Conservation (phyloP, 2,797 vertebrate genomes). For the Lagorchestes hirsutus region DNA sequence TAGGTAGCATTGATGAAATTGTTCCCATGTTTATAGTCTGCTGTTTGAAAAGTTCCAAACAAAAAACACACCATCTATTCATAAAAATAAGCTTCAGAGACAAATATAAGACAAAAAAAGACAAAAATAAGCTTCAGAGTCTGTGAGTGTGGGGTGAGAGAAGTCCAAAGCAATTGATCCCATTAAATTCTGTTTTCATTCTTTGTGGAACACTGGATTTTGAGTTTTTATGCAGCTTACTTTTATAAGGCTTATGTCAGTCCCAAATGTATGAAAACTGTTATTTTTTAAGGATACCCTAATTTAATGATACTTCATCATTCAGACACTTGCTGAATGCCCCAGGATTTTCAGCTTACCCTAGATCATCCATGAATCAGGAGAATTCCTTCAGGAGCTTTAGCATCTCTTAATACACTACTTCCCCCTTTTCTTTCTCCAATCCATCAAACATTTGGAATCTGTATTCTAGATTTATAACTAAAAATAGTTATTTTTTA, state of each 20-base stretch:
- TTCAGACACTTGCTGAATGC: slow-evolving; percentile 15
- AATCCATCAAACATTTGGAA: not conserved
- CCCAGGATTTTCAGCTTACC: slow-evolving; percentile 6
- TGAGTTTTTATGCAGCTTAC: not conserved
- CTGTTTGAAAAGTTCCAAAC: not conserved
- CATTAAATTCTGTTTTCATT: not conserved
- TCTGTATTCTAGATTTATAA: slow-evolving; percentile 17
- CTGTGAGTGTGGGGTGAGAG: not conserved
- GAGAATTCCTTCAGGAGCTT: slow-evolving; percentile 40
- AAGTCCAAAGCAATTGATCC: not conserved
- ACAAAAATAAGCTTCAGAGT: not conserved
- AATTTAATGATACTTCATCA: not conserved
- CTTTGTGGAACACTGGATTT: not conserved
- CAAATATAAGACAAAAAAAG: too few species aligned
- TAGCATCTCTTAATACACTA: not conserved
- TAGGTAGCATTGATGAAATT: not conserved
- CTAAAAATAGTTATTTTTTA: slow-evolving; percentile 69
- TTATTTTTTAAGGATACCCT: not conserved
- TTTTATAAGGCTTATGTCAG: slow-evolving; percentile 10
- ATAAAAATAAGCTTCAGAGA: not conserved
- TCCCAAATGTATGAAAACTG: not conserved
- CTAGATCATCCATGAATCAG: not conserved
- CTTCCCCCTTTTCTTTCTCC: not conserved
- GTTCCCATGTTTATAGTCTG: not conserved
- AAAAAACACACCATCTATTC: not conserved